Evolutionary conservation across 2,888 invertebrate genomes (phyloP).

Genomic region (Cynaeus angustus): DNA sequence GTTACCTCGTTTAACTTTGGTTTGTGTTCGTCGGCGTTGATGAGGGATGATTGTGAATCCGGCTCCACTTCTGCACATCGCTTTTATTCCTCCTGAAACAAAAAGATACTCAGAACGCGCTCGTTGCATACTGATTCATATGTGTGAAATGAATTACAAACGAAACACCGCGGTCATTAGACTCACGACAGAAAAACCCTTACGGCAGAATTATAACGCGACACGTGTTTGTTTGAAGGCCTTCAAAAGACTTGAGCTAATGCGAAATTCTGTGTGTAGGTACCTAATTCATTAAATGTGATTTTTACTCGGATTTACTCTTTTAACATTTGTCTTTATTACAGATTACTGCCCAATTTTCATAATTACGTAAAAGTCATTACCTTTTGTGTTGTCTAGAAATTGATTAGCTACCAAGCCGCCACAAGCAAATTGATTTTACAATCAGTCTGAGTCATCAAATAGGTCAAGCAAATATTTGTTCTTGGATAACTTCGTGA

Average conservation of each 20-base stretch:
- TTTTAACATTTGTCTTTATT: neutral
- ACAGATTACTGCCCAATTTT: neutral
- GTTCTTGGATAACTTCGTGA: too few species aligned
- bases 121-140: constrained; percentile 42
- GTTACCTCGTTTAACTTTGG: constrained; percentile 53
- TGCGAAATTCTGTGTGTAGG: constrained; percentile 12
- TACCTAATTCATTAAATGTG: constrained; percentile 37
- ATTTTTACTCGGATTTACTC: constrained; percentile 26
- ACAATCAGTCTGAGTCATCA: neutral
- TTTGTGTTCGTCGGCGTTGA: constrained; percentile 48
- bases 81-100: constrained; percentile 47
- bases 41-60: constrained; percentile 46
- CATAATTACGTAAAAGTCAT: neutral
- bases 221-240: constrained; percentile 29
- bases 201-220: constrained; percentile 36
- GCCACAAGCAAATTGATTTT: constrained; percentile 21
- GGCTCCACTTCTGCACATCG: constrained; percentile 38
- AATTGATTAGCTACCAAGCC: neutral
- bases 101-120: constrained; percentile 40
- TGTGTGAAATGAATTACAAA: constrained; percentile 46
- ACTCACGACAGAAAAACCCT: constrained; percentile 32
- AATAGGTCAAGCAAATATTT: too few species aligned
- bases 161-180: constrained; percentile 45
- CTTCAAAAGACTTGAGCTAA: constrained; percentile 39
- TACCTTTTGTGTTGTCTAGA: neutral